phyloP scores from a whole-genome alignment of 2,888 invertebrate genomes.

The Nephrotoma guestfalica region DNA sequence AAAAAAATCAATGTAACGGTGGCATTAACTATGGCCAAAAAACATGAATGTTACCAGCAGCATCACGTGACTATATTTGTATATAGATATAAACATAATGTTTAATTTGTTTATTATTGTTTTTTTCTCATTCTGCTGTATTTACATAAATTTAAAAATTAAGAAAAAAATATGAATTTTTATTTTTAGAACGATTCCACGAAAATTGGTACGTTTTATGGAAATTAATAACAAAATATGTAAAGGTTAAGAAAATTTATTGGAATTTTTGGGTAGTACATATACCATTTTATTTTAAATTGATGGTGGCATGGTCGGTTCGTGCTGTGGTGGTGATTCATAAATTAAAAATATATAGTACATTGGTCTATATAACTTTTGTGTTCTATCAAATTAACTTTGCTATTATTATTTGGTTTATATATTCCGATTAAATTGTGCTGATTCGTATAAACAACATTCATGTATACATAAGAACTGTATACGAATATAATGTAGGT shows the following conservation, averaged over 20 bases:
- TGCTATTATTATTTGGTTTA: background rate
- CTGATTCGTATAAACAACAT: background rate
- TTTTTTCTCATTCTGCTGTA: background rate
- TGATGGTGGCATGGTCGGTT: background rate
- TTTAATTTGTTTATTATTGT: background rate
- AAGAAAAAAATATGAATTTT: background rate
- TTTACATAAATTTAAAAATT: background rate
- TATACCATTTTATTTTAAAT: background rate
- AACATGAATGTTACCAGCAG: background rate
- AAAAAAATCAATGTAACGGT: background rate
- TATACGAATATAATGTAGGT: background rate
- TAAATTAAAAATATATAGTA: background rate
- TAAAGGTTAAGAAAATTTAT: background rate
- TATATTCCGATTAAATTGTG: background rate
- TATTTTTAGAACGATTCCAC: background rate
- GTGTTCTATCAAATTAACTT: background rate
- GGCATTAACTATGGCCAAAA: background rate
- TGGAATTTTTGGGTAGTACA: background rate
- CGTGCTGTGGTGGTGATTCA: background rate
- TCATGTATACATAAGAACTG: background rate
- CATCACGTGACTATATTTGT: background rate
- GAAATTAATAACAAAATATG: background rate
- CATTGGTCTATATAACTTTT: background rate
- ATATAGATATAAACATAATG: background rate
- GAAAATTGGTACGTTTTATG: background rate